These are phyloP conservation scores for Nasonovia ribisnigri DNA, from an alignment of 2,888 invertebrate species.

Conservation along the genomic window DNA sequence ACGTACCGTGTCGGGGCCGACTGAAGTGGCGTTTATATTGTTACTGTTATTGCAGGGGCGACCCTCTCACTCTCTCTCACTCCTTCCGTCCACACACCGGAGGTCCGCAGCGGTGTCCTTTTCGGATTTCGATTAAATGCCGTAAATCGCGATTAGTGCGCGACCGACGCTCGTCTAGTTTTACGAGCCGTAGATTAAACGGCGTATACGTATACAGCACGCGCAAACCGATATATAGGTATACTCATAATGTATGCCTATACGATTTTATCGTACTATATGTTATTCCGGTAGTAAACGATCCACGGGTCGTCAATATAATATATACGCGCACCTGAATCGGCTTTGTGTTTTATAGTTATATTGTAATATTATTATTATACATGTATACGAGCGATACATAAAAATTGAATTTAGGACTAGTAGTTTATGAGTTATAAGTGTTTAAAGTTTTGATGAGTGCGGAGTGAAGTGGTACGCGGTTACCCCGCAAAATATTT, in stretches of 20 bases:
- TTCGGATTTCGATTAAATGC: slow-evolving; percentile 62
- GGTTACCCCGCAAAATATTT: too few relatives aligned
- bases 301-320: slow-evolving; percentile 35
- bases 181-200: slow-evolving; percentile 62
- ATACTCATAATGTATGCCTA: neutral
- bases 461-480: too few relatives aligned
- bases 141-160: slow-evolving; percentile 62
- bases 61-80: neutral
- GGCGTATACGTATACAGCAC: neutral
- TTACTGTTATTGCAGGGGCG: slow-evolving; percentile 58
- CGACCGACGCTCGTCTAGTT: slow-evolving; percentile 57
- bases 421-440: too few relatives aligned
- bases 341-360: slow-evolving; percentile 34
- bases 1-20: slow-evolving; percentile 51
- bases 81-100: neutral
- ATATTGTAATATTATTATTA: neutral
- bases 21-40: slow-evolving; percentile 56
- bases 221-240: neutral
- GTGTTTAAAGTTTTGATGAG: too few relatives aligned
- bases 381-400: too few relatives aligned
- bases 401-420: too few relatives aligned
- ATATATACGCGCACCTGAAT: neutral
- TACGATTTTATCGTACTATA: slow-evolving; percentile 20
- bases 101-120: slow-evolving; percentile 8
- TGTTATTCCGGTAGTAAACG: slow-evolving; percentile 35